Base-by-base conservation (phyloP, 2,797 vertebrate species). In the Myotis findleyi region DNA sequence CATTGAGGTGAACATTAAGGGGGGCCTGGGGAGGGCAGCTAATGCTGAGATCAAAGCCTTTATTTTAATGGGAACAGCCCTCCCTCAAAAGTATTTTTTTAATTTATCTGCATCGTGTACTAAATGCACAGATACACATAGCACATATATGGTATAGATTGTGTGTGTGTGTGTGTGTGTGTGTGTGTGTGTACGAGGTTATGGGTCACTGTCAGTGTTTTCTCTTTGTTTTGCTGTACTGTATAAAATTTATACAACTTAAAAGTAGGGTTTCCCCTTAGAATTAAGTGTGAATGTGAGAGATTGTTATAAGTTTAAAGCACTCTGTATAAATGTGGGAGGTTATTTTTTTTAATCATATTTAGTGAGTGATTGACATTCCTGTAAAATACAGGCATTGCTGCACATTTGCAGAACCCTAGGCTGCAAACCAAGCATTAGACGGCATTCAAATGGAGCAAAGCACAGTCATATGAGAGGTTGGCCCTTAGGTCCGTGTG, bases 191-290 rank as follows among this genome's bases (percentile, higher is more conserved):
- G 6, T 12, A 44, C 80, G 71, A 87, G 55, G 41, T 44, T 89
- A 21, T 73, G 16, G 51, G 51, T 85, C 95, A 51, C 47, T 91
- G 17, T 69, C 81, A 92, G 89, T 91, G 33, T 85, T 89, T 95
- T 90, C 73, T 77, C 55, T 84, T 95, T 79, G 36, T 89, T 96
- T 95, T 30, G 7, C 82, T 88, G 5, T 87, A 38, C 49, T 87
- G 27, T 23, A 59, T 83, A 85, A 85, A 89, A 82, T 84, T 68
- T 84, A 71, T 53, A 36, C n/a, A 77, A 38, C 41, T 25, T 90
- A n/a, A 77, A 95, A 59, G 51, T 53, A 82, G 68, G 51, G 49
- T 88, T 85, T 27, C 30, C 57, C 33, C 25, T 77, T 76, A 76
- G 51, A 94, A 30, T 94, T 89, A 80, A 81, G 36, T 84, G 21